A percentile compares a stretch with the other conserved stretches of the same genome.
These are phyloP conservation scores for Drosophila neotestacea DNA, from an alignment of 2,888 invertebrate genomes.

Conservation along the genomic window DNA sequence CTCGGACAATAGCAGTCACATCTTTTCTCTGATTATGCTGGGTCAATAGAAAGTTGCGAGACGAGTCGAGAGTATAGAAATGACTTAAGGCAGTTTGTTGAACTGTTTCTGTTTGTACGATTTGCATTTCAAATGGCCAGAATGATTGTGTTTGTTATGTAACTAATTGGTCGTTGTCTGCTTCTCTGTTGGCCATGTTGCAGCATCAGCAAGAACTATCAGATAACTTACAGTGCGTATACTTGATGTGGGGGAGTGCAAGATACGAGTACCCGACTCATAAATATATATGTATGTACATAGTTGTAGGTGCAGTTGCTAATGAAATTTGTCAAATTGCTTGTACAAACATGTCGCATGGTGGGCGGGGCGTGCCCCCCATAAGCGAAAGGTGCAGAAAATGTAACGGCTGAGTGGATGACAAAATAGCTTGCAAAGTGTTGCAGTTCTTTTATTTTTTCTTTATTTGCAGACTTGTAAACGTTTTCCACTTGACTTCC, in stretches of 20 bases:
- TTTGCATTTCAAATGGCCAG: slow-evolving; percentile 54
- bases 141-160: slow-evolving; percentile 35
- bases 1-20: neutral
- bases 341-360: slow-evolving; percentile 45
- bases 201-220: slow-evolving; percentile 9
- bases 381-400: slow-evolving; percentile 71
- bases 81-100: slow-evolving; percentile 46
- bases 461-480: slow-evolving; percentile 19
- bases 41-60: slow-evolving; percentile 75
- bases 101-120: slow-evolving; percentile 28
- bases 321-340: slow-evolving; percentile 78
- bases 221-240: slow-evolving; percentile 17
- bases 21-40: slow-evolving; percentile 32
- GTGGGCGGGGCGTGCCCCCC: slow-evolving; percentile 51
- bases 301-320: slow-evolving; percentile 61
- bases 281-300: slow-evolving; percentile 15
- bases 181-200: neutral
- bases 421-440: slow-evolving; percentile 40
- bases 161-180: slow-evolving; percentile 40
- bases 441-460: neutral
- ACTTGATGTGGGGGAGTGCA: slow-evolving; percentile 33
- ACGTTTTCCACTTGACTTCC: slow-evolving; percentile 66
- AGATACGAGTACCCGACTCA: neutral
- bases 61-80: slow-evolving; percentile 31
- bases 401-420: slow-evolving; percentile 68